Percentiles rank a stretch among this genome's conserved stretches.
Evolutionary conservation across 2,113 vertebrate species (phyloP).

Genomic region (Todiramphus saurophagus): DNA sequence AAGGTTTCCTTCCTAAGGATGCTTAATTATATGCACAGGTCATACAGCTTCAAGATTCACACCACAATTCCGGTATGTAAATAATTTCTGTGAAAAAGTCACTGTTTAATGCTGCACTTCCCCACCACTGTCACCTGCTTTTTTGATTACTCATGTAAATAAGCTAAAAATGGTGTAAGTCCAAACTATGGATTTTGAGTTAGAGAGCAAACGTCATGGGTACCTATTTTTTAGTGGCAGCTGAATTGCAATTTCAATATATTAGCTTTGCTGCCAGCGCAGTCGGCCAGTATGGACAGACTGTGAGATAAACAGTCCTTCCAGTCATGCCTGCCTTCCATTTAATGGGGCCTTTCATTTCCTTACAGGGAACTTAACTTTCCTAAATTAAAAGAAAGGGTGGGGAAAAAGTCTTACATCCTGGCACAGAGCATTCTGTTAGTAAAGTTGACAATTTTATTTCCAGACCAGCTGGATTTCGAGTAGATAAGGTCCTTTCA

Average conservation of each 20-base stretch:
- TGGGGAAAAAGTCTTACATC: rapidly evolving
- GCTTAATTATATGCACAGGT: not conserved
- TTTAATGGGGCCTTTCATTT: not conserved
- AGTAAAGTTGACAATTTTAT: not conserved
- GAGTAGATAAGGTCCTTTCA: not conserved
- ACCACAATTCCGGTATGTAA: not conserved
- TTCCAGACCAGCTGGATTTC: not conserved
- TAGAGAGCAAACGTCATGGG: not conserved
- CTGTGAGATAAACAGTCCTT: not conserved
- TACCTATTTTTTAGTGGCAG: not conserved
- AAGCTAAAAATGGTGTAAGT: not conserved
- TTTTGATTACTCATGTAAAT: not conserved
- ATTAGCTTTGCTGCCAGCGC: not conserved
- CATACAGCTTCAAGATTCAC: not conserved
- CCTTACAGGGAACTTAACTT: not conserved
- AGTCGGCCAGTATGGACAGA: not conserved
- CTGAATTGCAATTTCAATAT: not conserved
- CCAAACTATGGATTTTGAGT: not conserved
- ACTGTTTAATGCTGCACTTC: not conserved
- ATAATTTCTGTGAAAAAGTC: not conserved
- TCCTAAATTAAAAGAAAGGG: not conserved
- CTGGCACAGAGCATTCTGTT: not conserved
- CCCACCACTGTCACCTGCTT: not conserved
- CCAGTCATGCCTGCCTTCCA: not conserved
- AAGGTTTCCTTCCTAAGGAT: not conserved